Evolutionary conservation across 2,113 vertebrate species (phyloP), one percentile per base, ranked within the genome.

Genomic region (Myotis davidii): DNA sequence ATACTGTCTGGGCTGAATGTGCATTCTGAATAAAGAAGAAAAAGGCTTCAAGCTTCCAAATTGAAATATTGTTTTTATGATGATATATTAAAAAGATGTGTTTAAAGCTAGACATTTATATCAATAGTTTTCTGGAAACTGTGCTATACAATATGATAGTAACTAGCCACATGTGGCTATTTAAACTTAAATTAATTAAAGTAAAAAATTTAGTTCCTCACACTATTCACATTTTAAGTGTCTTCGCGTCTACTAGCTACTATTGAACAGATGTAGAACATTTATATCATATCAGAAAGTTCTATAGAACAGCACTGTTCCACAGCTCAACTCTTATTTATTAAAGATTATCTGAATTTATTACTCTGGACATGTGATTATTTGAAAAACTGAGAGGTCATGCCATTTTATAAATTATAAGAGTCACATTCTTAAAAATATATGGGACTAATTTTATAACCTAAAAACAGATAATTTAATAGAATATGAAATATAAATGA

Each of bases 361-460:
- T 70, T 87, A 74, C 13, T 74, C 8, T 76, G 18, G 29, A 64
- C 45, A 70, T 56, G 42, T 85, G 70, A 81, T 96, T 94, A 39
- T 59, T 95, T 79, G 56, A 90, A 84, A 90, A 79, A 84, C 42
- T 42, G 45, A 92, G 18, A 95, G 29, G 20, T 91, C 27, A 83
- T 92, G 11, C 29, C 25, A 95, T 79, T 92, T 86, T 69, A 72
- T 64, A 86, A 88, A 88, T 81, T 76, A 20, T 18, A 81, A 95
- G 59, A 87, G 39, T 88, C 23, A 90, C 23, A 48, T 73, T 45
- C 39, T 79, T 50, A 76, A 94, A 96, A 82, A 37, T 59, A 54
- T 59, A 20, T 95, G 18, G 48, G 13, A 54, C 45, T 79, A 87
- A 61, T 84, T 90, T 94, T 50, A 78, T 42, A 85, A 73, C 85